Evolutionary conservation across 2,797 vertebrate genomes (phyloP).

Genomic region (Amphiprion clarkii): DNA sequence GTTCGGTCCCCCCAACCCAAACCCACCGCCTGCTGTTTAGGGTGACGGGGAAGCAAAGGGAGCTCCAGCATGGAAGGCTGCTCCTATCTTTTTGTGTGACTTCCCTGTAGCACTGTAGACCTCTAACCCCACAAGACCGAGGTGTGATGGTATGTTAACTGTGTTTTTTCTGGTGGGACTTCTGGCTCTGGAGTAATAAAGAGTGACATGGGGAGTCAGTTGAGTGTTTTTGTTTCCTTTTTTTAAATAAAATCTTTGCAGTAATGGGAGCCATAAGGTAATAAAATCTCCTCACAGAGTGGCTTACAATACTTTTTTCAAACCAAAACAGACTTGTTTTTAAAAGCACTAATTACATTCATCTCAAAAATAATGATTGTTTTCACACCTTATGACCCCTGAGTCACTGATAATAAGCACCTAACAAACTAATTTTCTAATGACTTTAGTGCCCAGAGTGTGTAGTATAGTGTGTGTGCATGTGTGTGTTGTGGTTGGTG

Average conservation of each 20-base stretch:
- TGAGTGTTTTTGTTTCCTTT: constrained; percentile 10
- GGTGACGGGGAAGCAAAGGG: constrained; percentile 60
- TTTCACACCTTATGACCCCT: constrained; percentile 54
- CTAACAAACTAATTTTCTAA: constrained; percentile 43
- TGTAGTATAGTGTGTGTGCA: background rate
- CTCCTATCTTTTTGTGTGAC: constrained; percentile 64
- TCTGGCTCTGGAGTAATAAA: constrained; percentile 49
- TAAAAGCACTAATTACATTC: constrained; percentile 36
- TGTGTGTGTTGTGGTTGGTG: constrained; percentile 14
- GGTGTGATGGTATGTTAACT: constrained; percentile 44
- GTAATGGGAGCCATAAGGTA: constrained; percentile 15
- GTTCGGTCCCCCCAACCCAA: constrained; percentile 54
- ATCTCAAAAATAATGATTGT: constrained; percentile 35
- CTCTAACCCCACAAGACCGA: constrained; percentile 38
- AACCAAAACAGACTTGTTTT: constrained; percentile 12
- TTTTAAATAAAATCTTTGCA: constrained; percentile 24
- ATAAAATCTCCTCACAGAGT: background rate
- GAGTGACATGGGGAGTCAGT: constrained; percentile 34
- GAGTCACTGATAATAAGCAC: constrained; percentile 48
- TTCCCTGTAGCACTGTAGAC: constrained; percentile 56
- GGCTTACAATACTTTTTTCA: background rate
- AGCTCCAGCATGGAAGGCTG: constrained; percentile 69
- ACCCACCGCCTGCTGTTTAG: constrained; percentile 60
- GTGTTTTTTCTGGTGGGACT: constrained; percentile 32
- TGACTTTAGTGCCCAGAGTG: constrained; percentile 29